phyloP scores from a whole-genome alignment of 2,113 vertebrate genomes.

The Recurvirostra avosetta region DNA sequence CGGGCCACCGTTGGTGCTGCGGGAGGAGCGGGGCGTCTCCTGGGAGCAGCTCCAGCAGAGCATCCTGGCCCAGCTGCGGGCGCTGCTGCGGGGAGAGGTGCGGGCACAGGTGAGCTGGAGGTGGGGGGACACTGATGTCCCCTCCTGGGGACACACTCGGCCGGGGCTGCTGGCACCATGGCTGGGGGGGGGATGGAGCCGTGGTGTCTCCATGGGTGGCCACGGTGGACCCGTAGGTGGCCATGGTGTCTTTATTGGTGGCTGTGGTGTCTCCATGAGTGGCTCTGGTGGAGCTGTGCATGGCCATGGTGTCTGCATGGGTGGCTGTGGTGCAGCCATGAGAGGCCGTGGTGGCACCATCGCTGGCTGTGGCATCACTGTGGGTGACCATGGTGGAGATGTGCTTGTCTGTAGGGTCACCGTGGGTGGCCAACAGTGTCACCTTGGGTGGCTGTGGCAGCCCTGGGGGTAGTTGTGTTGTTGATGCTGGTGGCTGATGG shows the following conservation, averaged over 20 bases:
- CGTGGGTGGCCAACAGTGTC: background rate
- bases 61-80: slow-evolving; percentile 83
- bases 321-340: no score
- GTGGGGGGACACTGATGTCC: accelerated
- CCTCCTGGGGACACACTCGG: accelerated
- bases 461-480: background rate
- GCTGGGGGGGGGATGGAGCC: background rate
- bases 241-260: background rate
- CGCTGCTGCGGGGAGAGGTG: slow-evolving; percentile 81
- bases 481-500: background rate
- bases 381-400: background rate
- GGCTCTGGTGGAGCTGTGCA: no score
- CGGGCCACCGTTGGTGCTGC: slow-evolving; percentile 85
- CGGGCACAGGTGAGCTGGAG: slow-evolving; percentile 74
- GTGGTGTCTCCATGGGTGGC: accelerated
- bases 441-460: background rate
- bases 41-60: slow-evolving; percentile 89
- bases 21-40: slow-evolving; percentile 83
- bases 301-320: no score
- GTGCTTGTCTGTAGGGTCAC: background rate
- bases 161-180: background rate
- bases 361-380: no score
- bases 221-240: background rate
- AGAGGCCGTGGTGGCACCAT: background rate
- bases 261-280: background rate